Conservation (phyloP, 2,113 vertebrate genomes). For the Ardeotis arabs region DNA sequence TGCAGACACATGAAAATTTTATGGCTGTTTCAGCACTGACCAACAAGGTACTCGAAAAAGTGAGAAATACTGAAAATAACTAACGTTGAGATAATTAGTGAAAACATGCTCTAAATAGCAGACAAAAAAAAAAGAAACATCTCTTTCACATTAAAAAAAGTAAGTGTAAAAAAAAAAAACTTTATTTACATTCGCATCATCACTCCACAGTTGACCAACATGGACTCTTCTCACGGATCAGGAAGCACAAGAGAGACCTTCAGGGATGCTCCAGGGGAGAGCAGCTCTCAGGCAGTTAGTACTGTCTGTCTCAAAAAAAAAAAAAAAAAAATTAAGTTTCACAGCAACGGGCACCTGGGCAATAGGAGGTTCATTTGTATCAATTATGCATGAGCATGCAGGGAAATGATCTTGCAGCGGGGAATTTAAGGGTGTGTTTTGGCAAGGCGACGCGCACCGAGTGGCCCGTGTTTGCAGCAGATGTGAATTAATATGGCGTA, state of each 20-base stretch:
- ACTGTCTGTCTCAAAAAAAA: not conserved
- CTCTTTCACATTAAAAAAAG: not conserved
- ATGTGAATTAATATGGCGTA: slow-evolving; percentile 12
- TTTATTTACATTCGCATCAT: slow-evolving; percentile 23
- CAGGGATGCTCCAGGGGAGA: not conserved
- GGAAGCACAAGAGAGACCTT: not conserved
- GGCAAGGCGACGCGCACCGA: not conserved
- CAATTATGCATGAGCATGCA: slow-evolving; percentile 20
- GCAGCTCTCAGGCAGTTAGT: not conserved
- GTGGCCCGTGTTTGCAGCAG: slow-evolving; percentile 1
- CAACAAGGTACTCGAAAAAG: not conserved
- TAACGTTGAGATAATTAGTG: not conserved
- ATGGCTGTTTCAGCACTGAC: not conserved
- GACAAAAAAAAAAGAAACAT: not conserved
- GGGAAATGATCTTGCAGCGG: not conserved
- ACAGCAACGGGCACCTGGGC: not conserved
- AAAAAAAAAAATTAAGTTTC: not conserved
- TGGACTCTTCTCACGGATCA: not conserved
- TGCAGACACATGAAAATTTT: not conserved
- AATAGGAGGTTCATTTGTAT: not conserved
- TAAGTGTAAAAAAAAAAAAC: not conserved
- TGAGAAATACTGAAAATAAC: not conserved
- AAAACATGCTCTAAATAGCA: not conserved
- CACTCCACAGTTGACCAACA: not conserved
- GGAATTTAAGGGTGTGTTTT: not conserved